Conservation (phyloP, 2,797 vertebrate genomes). For the Phrynocephalus vlangalii region DNA sequence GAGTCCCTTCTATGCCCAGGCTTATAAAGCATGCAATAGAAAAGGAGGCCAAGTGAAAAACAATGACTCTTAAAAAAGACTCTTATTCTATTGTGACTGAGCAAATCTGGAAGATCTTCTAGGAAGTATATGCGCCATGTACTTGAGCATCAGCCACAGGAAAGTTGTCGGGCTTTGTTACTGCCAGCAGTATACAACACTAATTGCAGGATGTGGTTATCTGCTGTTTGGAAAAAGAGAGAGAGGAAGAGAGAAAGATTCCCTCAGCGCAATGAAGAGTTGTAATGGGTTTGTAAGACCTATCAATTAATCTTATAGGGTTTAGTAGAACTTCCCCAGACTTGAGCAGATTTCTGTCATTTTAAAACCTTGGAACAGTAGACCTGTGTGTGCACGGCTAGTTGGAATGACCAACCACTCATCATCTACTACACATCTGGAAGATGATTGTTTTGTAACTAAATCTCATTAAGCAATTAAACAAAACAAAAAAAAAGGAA, state of each 20-base stretch:
- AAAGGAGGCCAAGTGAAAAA: not conserved
- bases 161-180: not conserved
- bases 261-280: conserved; percentile 13
- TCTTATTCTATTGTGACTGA: conserved; percentile 48
- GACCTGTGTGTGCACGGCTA: conserved; percentile 40
- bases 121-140: conserved; percentile 16
- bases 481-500: not conserved
- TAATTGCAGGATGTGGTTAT: conserved; percentile 36
- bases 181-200: conserved; percentile 30
- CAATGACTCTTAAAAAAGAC: conserved; percentile 45
- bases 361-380: conserved; percentile 17
- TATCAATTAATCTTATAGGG: conserved; percentile 59
- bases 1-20: not conserved
- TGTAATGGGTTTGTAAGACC: conserved; percentile 59
- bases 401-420: conserved; percentile 24
- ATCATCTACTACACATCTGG: conserved; percentile 26
- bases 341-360: conserved; percentile 43
- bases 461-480: conserved; percentile 11
- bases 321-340: conserved; percentile 40
- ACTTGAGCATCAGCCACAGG: conserved; percentile 43
- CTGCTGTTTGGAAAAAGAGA: not conserved
- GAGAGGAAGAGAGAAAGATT: not conserved
- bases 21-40: not conserved
- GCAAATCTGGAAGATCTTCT: conserved; percentile 49
- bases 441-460: accelerated